Percentiles rank a stretch among this genome's conserved stretches.
phyloP scores from a whole-genome alignment of 2,888 invertebrate genomes.

The Phalangium opilio region DNA sequence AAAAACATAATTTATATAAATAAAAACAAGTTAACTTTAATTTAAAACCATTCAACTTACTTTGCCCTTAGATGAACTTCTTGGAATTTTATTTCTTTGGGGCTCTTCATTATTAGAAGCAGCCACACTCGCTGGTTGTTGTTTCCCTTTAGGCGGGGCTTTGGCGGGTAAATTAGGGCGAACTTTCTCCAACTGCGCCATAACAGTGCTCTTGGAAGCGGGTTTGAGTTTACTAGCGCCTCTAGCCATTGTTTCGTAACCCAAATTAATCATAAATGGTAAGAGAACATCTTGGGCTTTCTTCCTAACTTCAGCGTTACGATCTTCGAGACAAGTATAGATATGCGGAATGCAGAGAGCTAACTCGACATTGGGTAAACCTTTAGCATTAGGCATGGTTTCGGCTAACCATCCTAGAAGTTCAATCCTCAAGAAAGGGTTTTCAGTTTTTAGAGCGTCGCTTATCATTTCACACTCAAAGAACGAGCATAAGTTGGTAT shows the following conservation, averaged over 20 bases:
- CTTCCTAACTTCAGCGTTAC: conserved; percentile 78
- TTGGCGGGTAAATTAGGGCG: conserved; percentile 68
- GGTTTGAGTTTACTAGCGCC: conserved; percentile 59
- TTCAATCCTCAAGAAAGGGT: conserved; percentile 63
- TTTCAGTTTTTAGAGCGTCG: conserved; percentile 70
- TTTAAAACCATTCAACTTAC: too few species aligned
- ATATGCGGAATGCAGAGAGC: conserved; percentile 56
- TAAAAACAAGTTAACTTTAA: too few species aligned
- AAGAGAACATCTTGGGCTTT: conserved; percentile 75
- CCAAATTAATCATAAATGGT: conserved; percentile 82
- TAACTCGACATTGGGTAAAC: conserved; percentile 67
- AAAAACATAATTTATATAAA: not conserved
- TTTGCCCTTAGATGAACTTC: too few species aligned
- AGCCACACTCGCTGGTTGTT: conserved; percentile 25
- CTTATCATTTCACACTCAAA: conserved; percentile 78
- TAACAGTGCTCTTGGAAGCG: conserved; percentile 40
- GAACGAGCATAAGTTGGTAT: conserved; percentile 49
- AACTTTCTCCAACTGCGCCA: conserved; percentile 66
- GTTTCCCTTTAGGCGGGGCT: conserved; percentile 32
- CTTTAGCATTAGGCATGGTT: conserved; percentile 47
- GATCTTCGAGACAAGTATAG: conserved; percentile 70
- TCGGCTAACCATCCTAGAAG: conserved; percentile 73
- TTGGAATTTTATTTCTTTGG: not conserved
- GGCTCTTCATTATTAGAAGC: not conserved
- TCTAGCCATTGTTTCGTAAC: conserved; percentile 60